phyloP scores from a whole-genome alignment of 2,113 vertebrate genomes.

The Egretta garzetta region DNA sequence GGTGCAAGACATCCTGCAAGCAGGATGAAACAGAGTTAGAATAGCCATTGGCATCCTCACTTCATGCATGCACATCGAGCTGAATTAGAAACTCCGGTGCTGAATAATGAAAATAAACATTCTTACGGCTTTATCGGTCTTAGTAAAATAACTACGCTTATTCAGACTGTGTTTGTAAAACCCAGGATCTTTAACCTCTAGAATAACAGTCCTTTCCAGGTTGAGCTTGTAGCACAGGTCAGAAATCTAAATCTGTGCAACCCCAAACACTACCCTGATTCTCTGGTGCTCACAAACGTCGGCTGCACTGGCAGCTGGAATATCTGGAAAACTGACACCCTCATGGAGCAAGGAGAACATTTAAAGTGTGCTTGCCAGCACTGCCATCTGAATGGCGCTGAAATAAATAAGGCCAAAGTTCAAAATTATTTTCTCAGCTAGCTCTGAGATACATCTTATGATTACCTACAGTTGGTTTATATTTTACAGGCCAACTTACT shows the following conservation, averaged over 20 bases:
- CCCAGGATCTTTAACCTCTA: neutral
- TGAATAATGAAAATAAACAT: neutral
- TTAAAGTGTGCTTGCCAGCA: neutral
- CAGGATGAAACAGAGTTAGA: neutral
- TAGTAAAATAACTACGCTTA: neutral
- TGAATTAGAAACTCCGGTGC: neutral
- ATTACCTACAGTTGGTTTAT: neutral
- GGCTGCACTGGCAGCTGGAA: neutral
- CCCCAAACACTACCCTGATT: neutral
- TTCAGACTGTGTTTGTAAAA: neutral
- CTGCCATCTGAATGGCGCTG: neutral
- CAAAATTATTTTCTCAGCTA: neutral
- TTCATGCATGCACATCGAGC: neutral
- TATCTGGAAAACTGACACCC: neutral
- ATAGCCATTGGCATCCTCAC: neutral
- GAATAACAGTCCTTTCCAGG: neutral
- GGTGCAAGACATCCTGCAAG: neutral
- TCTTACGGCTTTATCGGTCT: neutral
- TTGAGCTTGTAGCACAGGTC: neutral
- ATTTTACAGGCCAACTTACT: neutral
- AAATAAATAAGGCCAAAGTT: neutral
- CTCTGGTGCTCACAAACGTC: neutral
- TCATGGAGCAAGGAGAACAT: neutral
- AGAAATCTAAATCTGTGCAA: neutral
- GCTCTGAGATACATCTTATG: neutral